Evolutionary conservation across 2,888 invertebrate genomes (phyloP).

Genomic region (Pycnomerus fuliginosus): DNA sequence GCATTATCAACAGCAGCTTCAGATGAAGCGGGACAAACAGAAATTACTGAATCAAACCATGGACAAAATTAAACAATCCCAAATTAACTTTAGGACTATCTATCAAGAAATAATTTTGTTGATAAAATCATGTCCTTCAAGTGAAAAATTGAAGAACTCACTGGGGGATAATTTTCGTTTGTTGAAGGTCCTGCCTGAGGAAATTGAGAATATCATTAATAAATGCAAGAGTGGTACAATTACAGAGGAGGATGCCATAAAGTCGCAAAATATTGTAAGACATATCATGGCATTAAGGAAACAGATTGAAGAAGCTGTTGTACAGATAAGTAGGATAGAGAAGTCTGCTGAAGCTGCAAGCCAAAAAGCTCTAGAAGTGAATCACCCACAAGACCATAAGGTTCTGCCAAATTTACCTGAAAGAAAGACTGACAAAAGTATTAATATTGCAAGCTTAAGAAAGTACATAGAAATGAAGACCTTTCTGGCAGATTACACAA

Average conservation of each 20-base stretch:
- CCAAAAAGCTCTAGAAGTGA: conserved; percentile 6
- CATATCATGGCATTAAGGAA: conserved; percentile 48
- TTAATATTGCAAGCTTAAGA: conserved; percentile 56
- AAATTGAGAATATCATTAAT: conserved; percentile 55
- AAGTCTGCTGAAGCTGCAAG: conserved; percentile 13
- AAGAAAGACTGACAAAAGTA: conserved; percentile 36
- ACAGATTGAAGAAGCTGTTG: conserved; percentile 55
- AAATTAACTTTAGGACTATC: conserved; percentile 58
- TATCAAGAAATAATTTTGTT: conserved; percentile 59
- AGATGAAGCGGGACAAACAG: conserved; percentile 24
- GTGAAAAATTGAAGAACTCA: conserved; percentile 28
- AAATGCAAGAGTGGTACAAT: conserved; percentile 53
- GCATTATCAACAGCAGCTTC: conserved; percentile 55
- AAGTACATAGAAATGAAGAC: conserved; percentile 60
- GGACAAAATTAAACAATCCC: conserved; percentile 60
- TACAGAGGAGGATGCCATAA: conserved; percentile 57
- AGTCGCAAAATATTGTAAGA: conserved; percentile 51
- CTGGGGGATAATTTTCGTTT: conserved; percentile 50
- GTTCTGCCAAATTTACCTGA: conserved; percentile 22
- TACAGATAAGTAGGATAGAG: conserved; percentile 50
- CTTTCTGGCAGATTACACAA: conserved; percentile 61
- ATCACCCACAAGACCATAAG: conserved; percentile 4
- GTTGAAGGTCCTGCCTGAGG: conserved; percentile 51
- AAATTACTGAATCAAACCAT: conserved; percentile 40
- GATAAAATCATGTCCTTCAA: conserved; percentile 41